A percentile compares a stretch with the other conserved stretches of the same genome.
phyloP scores from a whole-genome alignment of 2,888 invertebrate species.

The Galeruca laticollis region DNA sequence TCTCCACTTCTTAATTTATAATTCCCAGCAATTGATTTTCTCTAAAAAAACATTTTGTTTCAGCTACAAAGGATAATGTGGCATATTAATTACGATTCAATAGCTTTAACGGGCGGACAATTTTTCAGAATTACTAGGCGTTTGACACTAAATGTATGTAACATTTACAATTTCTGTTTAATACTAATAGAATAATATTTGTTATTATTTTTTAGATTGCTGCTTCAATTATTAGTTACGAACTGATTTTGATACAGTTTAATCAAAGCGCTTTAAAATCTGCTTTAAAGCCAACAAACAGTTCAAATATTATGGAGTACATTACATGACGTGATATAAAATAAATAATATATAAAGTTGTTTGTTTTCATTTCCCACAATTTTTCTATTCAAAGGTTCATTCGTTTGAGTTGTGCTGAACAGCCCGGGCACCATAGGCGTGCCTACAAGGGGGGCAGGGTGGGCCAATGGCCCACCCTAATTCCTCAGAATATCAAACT shows the following conservation, averaged over 20 bases:
- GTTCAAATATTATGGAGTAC: not conserved
- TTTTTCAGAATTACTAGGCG: slow-evolving; percentile 58
- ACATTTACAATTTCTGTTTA: not conserved
- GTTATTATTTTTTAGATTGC: slow-evolving; percentile 53
- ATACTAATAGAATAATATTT: slow-evolving; percentile 1
- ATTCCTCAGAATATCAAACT: too few relatives aligned
- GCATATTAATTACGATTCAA: slow-evolving; percentile 52
- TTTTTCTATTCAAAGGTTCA: too few relatives aligned
- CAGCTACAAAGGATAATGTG: slow-evolving; percentile 55
- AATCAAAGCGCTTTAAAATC: slow-evolving; percentile 2
- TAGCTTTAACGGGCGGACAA: slow-evolving; percentile 56
- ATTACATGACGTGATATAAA: too few relatives aligned
- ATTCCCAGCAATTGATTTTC: too few relatives aligned
- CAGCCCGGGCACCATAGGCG: too few relatives aligned
- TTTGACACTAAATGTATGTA: slow-evolving; percentile 57
- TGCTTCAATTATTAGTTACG: slow-evolving; percentile 60
- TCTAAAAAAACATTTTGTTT: slow-evolving; percentile 1
- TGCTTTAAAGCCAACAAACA: not conserved
- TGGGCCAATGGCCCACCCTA: too few relatives aligned
- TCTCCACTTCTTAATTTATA: too few relatives aligned
- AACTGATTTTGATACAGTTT: slow-evolving; percentile 60
- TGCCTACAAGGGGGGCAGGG: too few relatives aligned
- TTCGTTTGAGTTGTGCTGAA: too few relatives aligned
- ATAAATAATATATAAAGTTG: too few relatives aligned
- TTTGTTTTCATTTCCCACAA: too few relatives aligned